These are phyloP conservation scores for Euphydryas editha DNA, from an alignment of 2,888 invertebrate genomes.

Conservation along the genomic window DNA sequence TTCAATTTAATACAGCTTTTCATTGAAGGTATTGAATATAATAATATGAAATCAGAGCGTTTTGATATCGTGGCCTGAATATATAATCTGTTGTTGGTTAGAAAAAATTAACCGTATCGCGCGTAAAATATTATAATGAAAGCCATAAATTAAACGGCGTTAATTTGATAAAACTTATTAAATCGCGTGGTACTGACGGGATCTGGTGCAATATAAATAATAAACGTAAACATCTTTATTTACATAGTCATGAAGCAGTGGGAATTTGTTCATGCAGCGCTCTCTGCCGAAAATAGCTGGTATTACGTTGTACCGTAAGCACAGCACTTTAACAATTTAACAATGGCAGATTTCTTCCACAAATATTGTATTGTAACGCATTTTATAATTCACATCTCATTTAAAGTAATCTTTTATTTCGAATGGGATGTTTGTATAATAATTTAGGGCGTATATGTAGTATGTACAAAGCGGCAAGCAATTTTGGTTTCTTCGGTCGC, in stretches of 20 bases:
- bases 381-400: background rate
- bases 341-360: background rate
- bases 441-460: background rate
- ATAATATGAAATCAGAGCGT: background rate
- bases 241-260: slow-evolving; percentile 16
- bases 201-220: slow-evolving; percentile 32
- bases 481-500: slow-evolving; percentile 52
- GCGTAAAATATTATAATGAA: slow-evolving; percentile 33
- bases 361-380: background rate
- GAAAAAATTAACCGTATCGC: slow-evolving; percentile 1
- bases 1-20: slow-evolving; percentile 9
- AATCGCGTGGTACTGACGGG: slow-evolving; percentile 26
- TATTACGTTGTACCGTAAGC: slow-evolving; percentile 21
- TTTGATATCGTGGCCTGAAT: slow-evolving; percentile 2
- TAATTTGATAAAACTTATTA: slow-evolving; percentile 35
- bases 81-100: slow-evolving; percentile 9
- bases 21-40: background rate
- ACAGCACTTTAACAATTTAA: background rate
- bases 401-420: background rate
- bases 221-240: slow-evolving; percentile 34
- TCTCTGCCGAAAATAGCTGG: slow-evolving; percentile 34
- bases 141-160: slow-evolving; percentile 29
- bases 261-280: slow-evolving; percentile 30
- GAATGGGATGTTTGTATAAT: background rate
- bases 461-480: slow-evolving; percentile 10